A percentile compares a stretch with the other conserved stretches of the same genome.
Conservation (phyloP, 2,888 invertebrate genomes). For the Gryllus longicercus region DNA sequence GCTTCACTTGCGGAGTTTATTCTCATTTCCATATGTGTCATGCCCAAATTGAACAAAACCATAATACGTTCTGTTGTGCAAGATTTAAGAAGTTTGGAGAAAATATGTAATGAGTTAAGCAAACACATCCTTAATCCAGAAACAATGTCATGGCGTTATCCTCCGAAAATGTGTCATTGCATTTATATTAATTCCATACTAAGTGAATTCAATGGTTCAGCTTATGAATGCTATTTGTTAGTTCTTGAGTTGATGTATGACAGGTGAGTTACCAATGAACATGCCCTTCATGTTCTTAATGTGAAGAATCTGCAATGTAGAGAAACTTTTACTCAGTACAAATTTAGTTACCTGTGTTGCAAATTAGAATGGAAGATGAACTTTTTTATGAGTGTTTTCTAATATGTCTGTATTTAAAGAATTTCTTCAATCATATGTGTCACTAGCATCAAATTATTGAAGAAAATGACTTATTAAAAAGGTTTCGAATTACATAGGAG, state of each 20-base stretch:
- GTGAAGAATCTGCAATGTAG: too few species aligned
- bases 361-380: too few species aligned
- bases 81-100: conserved; percentile 17
- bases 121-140: not conserved
- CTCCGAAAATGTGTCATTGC: not conserved
- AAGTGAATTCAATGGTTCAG: not conserved
- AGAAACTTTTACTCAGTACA: too few species aligned
- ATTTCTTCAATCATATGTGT: too few species aligned
- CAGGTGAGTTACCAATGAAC: not conserved
- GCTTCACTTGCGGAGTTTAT: not conserved
- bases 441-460: too few species aligned
- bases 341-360: too few species aligned
- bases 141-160: not conserved
- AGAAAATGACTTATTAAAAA: too few species aligned
- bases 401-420: too few species aligned
- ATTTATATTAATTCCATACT: not conserved
- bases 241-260: not conserved
- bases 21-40: not conserved
- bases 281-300: too few species aligned
- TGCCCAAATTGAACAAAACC: not conserved
- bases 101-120: not conserved
- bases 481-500: too few species aligned
- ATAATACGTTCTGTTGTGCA: not conserved
- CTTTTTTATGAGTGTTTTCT: too few species aligned
- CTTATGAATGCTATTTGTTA: not conserved